A percentile compares a stretch with the other conserved stretches of the same genome.
These are phyloP conservation scores for Anas platyrhynchos DNA, from an alignment of 2,113 vertebrate genomes.

Conservation along the genomic window DNA sequence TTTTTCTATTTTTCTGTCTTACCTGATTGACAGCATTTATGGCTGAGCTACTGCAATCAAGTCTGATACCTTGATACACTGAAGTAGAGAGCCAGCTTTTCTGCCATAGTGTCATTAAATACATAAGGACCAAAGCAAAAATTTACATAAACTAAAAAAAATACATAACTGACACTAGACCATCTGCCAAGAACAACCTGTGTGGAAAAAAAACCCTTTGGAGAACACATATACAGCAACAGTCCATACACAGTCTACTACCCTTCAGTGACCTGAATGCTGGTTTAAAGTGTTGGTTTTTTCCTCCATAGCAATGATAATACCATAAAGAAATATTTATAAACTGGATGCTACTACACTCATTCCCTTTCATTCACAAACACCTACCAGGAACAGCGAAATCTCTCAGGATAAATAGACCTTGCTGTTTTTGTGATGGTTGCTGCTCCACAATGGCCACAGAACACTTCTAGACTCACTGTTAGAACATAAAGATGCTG, in stretches of 20 bases:
- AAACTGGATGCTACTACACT: not conserved
- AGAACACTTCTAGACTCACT: not conserved
- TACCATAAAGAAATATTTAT: not conserved
- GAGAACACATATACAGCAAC: not conserved
- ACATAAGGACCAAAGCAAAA: not conserved
- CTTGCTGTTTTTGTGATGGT: not conserved
- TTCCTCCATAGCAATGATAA: not conserved
- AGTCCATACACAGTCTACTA: not conserved
- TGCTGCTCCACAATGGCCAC: not conserved
- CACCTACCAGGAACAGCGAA: not conserved
- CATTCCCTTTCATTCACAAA: not conserved
- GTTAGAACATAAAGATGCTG: not conserved
- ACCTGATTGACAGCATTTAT: not conserved
- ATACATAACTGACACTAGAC: not conserved
- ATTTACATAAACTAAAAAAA: not conserved
- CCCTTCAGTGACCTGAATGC: not conserved
- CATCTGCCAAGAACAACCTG: constrained; percentile 15
- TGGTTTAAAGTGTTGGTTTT: not conserved
- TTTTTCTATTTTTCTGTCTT: not conserved
- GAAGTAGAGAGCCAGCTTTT: not conserved
- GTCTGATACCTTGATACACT: not conserved
- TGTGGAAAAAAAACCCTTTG: constrained; percentile 1
- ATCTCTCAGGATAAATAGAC: not conserved
- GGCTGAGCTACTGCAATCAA: not conserved
- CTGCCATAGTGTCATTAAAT: not conserved